Evolutionary conservation across 2,113 vertebrate species (phyloP).

Genomic region (Labeo catla): DNA sequence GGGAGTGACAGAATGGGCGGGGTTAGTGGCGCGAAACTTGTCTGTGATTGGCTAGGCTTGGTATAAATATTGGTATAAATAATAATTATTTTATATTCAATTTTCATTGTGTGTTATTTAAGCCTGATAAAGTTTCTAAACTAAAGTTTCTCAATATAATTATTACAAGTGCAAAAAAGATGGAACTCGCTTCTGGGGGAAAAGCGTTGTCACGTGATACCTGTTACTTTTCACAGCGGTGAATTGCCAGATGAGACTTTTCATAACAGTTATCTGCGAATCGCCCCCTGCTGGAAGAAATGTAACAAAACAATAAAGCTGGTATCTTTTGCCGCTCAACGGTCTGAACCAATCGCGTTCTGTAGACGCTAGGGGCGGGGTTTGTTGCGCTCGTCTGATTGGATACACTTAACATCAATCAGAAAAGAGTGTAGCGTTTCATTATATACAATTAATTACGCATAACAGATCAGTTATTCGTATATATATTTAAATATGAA

Average conservation of each 20-base stretch:
- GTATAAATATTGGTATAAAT: background rate
- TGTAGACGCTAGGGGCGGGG: background rate
- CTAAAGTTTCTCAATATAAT: background rate
- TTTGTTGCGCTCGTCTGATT: background rate
- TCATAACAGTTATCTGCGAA: background rate
- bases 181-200: background rate
- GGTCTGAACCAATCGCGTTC: background rate
- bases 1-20: background rate
- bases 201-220: background rate
- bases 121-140: fast-evolving
- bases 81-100: background rate
- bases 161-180: background rate
- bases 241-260: no score
- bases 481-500: no score
- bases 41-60: background rate
- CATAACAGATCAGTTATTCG: background rate
- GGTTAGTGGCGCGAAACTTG: background rate
- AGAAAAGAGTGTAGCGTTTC: background rate
- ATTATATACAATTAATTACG: no score
- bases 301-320: background rate
- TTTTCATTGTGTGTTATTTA: background rate
- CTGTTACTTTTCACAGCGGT: background rate
- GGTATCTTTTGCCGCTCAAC: background rate
- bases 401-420: background rate
- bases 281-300: conserved; percentile 1